Evolutionary conservation across 2,113 vertebrate genomes (phyloP).

Genomic region (Chaetodon trifascialis): DNA sequence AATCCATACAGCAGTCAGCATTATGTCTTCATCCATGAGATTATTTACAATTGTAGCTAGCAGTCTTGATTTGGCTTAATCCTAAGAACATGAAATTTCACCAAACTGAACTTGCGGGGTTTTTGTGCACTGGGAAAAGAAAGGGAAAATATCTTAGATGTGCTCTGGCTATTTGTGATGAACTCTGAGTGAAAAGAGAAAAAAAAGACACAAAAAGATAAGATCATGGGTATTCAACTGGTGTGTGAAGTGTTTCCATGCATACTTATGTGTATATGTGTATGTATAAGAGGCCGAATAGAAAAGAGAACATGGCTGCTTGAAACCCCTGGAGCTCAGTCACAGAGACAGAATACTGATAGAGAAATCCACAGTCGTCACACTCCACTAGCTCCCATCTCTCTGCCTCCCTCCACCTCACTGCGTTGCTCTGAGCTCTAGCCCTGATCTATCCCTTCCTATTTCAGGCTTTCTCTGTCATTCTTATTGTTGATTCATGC

Average conservation of each 20-base stretch:
- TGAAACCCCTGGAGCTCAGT: slow-evolving; percentile 48
- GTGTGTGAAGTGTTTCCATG: neutral
- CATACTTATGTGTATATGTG: neutral
- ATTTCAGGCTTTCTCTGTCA: slow-evolving; percentile 37
- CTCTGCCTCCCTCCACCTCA: slow-evolving; percentile 28
- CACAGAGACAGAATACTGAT: slow-evolving; percentile 72
- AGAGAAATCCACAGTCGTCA: slow-evolving; percentile 73
- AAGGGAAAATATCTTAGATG: neutral
- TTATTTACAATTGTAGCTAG: slow-evolving; percentile 26
- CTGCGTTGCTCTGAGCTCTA: slow-evolving; percentile 23
- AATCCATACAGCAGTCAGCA: slow-evolving; percentile 4
- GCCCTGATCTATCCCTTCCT: slow-evolving; percentile 35
- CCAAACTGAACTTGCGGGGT: neutral
- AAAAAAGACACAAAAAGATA: neutral
- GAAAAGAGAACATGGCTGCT: slow-evolving; percentile 53
- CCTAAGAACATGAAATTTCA: neutral
- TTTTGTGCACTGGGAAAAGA: slow-evolving; percentile 4
- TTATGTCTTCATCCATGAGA: slow-evolving; percentile 23
- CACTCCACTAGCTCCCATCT: slow-evolving; percentile 64
- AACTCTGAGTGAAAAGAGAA: neutral
- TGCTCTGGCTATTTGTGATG: neutral
- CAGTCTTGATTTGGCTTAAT: slow-evolving; percentile 25
- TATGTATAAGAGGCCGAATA: slow-evolving; percentile 34
- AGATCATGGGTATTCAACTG: neutral
- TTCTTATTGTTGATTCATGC: slow-evolving; percentile 44